These are phyloP conservation scores for Forbesichthys agassizii DNA, from an alignment of 2,113 vertebrate genomes.

Conservation along the genomic window DNA sequence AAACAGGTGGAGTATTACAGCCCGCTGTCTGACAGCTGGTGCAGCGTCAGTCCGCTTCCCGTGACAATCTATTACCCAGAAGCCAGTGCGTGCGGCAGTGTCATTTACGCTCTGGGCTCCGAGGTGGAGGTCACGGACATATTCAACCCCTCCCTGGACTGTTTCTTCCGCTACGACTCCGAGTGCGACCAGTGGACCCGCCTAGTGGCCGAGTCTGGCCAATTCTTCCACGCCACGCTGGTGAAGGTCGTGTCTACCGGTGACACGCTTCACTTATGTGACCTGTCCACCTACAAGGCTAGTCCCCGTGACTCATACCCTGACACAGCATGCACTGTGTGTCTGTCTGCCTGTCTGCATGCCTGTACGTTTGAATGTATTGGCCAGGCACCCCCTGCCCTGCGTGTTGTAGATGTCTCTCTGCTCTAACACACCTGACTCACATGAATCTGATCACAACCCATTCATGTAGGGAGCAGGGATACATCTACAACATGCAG, in stretches of 20 bases:
- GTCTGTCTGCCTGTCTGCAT: too few relatives aligned
- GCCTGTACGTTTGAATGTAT: too few relatives aligned
- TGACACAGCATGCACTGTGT: too few relatives aligned
- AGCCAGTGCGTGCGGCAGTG: slow-evolving; percentile 85
- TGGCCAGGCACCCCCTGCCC: too few relatives aligned
- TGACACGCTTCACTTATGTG: slow-evolving; percentile 90
- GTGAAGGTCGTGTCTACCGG: slow-evolving; percentile 93
- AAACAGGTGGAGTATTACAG: slow-evolving; percentile 87
- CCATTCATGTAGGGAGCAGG: too few relatives aligned
- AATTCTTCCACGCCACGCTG: slow-evolving; percentile 94
- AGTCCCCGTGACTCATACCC: background rate
- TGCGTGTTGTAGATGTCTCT: too few relatives aligned
- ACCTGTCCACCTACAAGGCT: slow-evolving; percentile 94
- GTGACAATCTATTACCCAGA: slow-evolving; percentile 94
- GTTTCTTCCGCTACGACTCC: slow-evolving; percentile 91
- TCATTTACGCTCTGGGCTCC: slow-evolving; percentile 93
- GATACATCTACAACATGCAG: too few relatives aligned
- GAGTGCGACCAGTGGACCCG: slow-evolving; percentile 92
- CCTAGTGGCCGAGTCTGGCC: slow-evolving; percentile 93
- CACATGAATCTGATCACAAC: too few relatives aligned
- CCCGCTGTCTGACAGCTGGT: slow-evolving; percentile 86
- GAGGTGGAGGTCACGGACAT: slow-evolving; percentile 91
- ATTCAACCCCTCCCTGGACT: slow-evolving; percentile 96
- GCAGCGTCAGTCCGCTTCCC: slow-evolving; percentile 85
- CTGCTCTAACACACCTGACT: too few relatives aligned